Evolutionary conservation across 2,888 invertebrate genomes (phyloP).

Genomic region (Patella depressa): DNA sequence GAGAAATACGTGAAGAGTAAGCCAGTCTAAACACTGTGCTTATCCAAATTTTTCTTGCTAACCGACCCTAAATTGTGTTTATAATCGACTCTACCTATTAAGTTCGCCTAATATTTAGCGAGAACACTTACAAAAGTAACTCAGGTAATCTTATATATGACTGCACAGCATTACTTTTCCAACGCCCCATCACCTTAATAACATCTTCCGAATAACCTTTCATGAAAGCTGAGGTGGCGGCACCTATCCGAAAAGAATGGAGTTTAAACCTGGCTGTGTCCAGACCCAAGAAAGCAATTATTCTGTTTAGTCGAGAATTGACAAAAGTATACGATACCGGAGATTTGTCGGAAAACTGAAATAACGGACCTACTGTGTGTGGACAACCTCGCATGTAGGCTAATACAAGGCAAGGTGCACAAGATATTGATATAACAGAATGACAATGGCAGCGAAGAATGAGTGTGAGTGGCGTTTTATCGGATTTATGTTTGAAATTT

Average conservation of each 20-base stretch:
- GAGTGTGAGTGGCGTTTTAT: background rate
- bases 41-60: too few relatives aligned
- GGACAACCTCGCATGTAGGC: background rate
- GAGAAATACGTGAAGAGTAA: too few relatives aligned
- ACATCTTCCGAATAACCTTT: background rate
- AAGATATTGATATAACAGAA: background rate
- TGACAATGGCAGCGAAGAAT: background rate
- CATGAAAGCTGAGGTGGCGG: background rate
- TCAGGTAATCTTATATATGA: background rate
- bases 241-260: slow-evolving; percentile 2
- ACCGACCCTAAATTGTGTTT: too few relatives aligned
- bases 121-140: too few relatives aligned
- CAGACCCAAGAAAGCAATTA: background rate
- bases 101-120: too few relatives aligned
- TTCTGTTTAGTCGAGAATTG: background rate
- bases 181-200: background rate
- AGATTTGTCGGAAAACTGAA: background rate
- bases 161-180: slow-evolving; percentile 5
- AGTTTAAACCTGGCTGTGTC: background rate
- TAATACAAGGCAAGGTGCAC: background rate
- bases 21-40: too few relatives aligned
- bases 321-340: background rate
- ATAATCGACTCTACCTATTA: too few relatives aligned
- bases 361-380: background rate
- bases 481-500: background rate